These are phyloP conservation scores for Brachyptera putata DNA, from an alignment of 2,888 invertebrate species.

Conservation along the genomic window DNA sequence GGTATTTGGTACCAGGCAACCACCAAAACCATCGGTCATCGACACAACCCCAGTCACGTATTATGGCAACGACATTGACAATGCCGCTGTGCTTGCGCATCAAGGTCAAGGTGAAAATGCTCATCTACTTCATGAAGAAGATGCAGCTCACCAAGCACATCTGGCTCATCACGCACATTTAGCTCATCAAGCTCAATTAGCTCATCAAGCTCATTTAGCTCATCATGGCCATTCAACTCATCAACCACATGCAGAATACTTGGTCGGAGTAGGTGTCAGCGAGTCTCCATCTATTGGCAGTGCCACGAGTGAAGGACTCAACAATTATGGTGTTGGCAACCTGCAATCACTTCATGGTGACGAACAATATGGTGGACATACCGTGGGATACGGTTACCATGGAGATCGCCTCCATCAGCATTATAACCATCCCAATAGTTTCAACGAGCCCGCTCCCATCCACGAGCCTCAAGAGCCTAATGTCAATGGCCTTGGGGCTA, in stretches of 20 bases:
- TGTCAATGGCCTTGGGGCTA: constrained; percentile 2
- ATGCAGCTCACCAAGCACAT: too few relatives aligned
- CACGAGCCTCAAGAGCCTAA: constrained; percentile 7
- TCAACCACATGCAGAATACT: too few relatives aligned
- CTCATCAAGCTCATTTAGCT: not conserved
- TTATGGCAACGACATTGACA: too few relatives aligned
- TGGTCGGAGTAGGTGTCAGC: too few relatives aligned
- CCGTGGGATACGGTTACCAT: not conserved
- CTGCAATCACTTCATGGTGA: not conserved
- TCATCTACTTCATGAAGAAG: too few relatives aligned
- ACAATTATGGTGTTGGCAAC: not conserved
- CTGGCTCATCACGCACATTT: not conserved
- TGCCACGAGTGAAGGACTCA: not conserved
- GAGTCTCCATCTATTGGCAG: too few relatives aligned
- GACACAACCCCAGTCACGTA: too few relatives aligned
- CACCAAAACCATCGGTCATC: too few relatives aligned
- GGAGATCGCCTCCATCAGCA: not conserved
- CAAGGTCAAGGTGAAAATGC: too few relatives aligned
- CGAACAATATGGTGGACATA: not conserved
- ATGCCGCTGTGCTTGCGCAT: too few relatives aligned
- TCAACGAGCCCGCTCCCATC: constrained; percentile 1
- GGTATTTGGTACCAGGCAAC: too few relatives aligned
- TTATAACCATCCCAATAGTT: too few relatives aligned
- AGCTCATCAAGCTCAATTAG: not conserved
- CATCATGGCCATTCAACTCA: not conserved